Evolutionary conservation across 2,113 vertebrate genomes (phyloP).

Genomic region (Pteropus alecto): DNA sequence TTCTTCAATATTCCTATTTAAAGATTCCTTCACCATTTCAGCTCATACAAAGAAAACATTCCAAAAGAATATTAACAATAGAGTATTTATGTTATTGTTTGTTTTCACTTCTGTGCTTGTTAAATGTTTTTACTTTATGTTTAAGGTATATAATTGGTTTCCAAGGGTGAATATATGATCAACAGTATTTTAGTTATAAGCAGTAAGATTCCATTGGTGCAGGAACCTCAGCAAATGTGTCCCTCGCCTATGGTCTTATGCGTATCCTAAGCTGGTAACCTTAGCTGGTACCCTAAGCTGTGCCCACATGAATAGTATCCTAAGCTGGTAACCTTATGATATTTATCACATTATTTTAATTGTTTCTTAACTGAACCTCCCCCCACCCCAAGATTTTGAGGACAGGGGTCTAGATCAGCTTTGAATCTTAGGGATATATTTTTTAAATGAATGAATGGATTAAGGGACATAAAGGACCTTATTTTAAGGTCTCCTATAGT

Average conservation of each 20-base stretch:
- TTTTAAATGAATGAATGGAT: neutral
- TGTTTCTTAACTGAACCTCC: neutral
- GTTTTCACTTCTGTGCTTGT: neutral
- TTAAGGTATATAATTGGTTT: neutral
- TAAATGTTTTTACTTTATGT: neutral
- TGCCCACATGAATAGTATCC: neutral
- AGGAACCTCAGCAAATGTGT: neutral
- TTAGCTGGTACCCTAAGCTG: neutral
- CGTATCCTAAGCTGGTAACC: neutral
- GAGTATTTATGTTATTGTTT: neutral
- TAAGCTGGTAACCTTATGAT: neutral
- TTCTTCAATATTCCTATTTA: neutral
- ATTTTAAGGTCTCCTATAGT: neutral
- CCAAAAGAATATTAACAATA: neutral
- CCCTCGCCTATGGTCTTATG: neutral
- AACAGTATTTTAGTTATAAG: neutral
- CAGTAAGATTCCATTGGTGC: neutral
- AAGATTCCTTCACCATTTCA: constrained; percentile 35
- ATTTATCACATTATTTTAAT: neutral
- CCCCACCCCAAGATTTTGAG: neutral
- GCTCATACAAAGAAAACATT: neutral
- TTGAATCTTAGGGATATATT: neutral
- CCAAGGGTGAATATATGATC: neutral
- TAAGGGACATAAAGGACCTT: neutral
- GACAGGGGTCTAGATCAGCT: neutral